phyloP scores from a whole-genome alignment of 2,888 invertebrate genomes.

The Timema cristinae region DNA sequence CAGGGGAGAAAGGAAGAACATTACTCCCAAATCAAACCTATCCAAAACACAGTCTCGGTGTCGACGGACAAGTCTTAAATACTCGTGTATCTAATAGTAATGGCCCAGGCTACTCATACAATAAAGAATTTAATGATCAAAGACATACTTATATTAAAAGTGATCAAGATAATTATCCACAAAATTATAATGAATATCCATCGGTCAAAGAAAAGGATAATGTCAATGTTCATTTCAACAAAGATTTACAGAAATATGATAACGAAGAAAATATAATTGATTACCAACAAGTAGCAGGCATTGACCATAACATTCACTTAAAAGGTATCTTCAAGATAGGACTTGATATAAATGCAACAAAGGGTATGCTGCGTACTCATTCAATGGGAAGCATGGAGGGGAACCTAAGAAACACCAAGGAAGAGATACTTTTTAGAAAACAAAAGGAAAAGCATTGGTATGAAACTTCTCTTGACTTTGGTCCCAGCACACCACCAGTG shows the following conservation, averaged over 20 bases:
- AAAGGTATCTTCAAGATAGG: too few species aligned
- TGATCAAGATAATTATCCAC: too few species aligned
- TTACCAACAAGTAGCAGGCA: too few species aligned
- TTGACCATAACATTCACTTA: too few species aligned
- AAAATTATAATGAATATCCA: too few species aligned
- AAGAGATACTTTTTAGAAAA: slow-evolving; percentile 40
- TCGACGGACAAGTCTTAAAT: slow-evolving; percentile 29
- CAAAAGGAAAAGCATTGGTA: slow-evolving; percentile 46
- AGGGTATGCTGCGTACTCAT: slow-evolving; percentile 51
- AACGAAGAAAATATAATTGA: too few species aligned
- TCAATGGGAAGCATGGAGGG: slow-evolving; percentile 56
- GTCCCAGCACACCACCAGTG: slow-evolving; percentile 14
- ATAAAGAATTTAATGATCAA: not conserved
- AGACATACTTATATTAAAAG: too few species aligned
- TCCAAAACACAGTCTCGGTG: slow-evolving; percentile 39
- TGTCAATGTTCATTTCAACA: too few species aligned
- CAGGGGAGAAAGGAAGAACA: slow-evolving; percentile 30
- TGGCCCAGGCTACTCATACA: not conserved
- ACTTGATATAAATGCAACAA: not conserved
- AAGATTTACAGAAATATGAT: too few species aligned
- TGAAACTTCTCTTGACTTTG: slow-evolving; percentile 45
- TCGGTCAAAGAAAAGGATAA: too few species aligned
- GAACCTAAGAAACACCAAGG: slow-evolving; percentile 31
- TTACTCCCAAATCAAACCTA: slow-evolving; percentile 43
- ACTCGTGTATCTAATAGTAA: not conserved